phyloP scores from a whole-genome alignment of 2,797 vertebrate genomes.

The Agapornis canus region DNA sequence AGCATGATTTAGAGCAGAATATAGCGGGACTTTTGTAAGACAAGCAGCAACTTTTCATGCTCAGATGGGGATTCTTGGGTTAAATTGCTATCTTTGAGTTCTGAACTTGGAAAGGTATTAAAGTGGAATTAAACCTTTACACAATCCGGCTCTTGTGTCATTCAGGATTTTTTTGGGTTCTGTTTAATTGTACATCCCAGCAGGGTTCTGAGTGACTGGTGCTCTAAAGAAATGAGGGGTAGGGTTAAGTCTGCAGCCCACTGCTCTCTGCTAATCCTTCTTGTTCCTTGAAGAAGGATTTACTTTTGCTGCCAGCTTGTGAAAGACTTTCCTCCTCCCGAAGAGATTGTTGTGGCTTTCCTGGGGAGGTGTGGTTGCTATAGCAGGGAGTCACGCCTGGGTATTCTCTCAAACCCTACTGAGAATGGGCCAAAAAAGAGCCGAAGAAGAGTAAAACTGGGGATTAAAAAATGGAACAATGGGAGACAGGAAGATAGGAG shows the following conservation, averaged over 20 bases:
- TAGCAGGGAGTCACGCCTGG: conserved; percentile 93
- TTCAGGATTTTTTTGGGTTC: conserved; percentile 81
- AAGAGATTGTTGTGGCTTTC: conserved; percentile 90
- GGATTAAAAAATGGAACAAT: conserved; percentile 91
- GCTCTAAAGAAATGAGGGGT: conserved; percentile 84
- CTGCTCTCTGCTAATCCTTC: conserved; percentile 93
- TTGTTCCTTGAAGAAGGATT: conserved; percentile 97
- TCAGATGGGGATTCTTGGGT: conserved; percentile 70
- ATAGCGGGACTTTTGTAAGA: conserved; percentile 44
- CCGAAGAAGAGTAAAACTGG: conserved; percentile 85
- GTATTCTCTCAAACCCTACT: conserved; percentile 88
- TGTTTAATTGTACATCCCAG: conserved; percentile 92
- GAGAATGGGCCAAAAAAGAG: conserved; percentile 80
- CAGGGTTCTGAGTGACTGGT: conserved; percentile 90
- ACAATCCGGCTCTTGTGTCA: conserved; percentile 93
- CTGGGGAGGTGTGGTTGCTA: conserved; percentile 96
- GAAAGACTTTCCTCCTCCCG: conserved; percentile 88
- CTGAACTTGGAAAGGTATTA: conserved; percentile 97
- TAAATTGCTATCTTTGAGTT: conserved; percentile 92
- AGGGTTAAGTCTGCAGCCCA: conserved; percentile 92
- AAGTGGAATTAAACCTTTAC: conserved; percentile 94
- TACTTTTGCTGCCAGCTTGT: conserved; percentile 91
- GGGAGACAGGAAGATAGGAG: conserved; percentile 93
- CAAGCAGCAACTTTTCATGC: conserved; percentile 60
- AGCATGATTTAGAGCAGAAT: conserved; percentile 29